Conservation (phyloP, 2,888 invertebrate species). For the Deilephila porcellus region DNA sequence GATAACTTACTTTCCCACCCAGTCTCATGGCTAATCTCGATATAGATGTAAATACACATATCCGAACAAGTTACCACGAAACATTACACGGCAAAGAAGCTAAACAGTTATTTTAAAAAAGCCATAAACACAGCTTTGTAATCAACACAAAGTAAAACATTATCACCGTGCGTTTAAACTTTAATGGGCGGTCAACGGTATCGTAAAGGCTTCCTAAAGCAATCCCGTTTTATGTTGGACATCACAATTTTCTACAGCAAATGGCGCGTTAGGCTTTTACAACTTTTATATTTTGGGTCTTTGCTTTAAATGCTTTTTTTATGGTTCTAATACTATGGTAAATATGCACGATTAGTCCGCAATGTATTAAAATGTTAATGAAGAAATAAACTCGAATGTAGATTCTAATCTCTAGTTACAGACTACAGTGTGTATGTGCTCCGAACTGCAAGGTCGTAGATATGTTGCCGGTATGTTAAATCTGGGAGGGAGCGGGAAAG, state of each 20-base stretch:
- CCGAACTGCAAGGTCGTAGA: too few species aligned
- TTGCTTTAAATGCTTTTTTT: too few species aligned
- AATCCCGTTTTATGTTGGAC: constrained; percentile 46
- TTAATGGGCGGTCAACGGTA: constrained; percentile 51
- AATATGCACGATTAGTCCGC: too few species aligned
- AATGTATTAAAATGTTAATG: too few species aligned
- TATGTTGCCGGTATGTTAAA: too few species aligned
- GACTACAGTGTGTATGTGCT: too few species aligned
- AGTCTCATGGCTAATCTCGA: neutral
- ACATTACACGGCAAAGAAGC: neutral
- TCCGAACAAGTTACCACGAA: neutral
- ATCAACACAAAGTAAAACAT: constrained; percentile 39
- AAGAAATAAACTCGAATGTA: too few species aligned
- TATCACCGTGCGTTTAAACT: constrained; percentile 43
- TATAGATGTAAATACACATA: neutral
- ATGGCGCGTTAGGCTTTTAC: neutral
- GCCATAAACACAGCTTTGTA: constrained; percentile 36
- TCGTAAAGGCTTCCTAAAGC: constrained; percentile 51
- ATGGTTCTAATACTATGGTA: too few species aligned
- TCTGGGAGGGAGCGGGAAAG: too few species aligned
- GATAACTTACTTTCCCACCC: neutral
- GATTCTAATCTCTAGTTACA: too few species aligned
- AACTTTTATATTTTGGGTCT: too few species aligned
- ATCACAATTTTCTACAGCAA: constrained; percentile 35
- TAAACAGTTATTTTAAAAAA: constrained; percentile 27